Evolutionary conservation across 1,140 invertebrate genomes (phyloP), one percentile per base, ranked within the genome.

Genomic region (Lordiphosa collinella): DNA sequence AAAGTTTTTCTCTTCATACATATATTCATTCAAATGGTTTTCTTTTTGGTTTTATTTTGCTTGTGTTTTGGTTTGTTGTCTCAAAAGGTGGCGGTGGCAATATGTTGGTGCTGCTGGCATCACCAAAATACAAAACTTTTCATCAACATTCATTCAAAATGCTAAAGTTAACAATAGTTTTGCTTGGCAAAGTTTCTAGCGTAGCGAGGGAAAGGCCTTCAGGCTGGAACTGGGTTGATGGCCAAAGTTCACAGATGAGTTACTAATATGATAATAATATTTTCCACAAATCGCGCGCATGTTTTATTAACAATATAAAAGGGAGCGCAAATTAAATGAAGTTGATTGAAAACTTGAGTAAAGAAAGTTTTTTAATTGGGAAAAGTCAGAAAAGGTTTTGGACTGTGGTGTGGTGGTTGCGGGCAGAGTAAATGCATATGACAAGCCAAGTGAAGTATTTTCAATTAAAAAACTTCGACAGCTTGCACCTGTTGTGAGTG

Each of bases 221-320:
- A 31, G 47, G 18, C 49, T 34, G 31, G 53, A 49, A 53, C 43
- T 22, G 31, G 49, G 54, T 46, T 58, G 41, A 58, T 68, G 60
- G 29, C 49, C 3, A 13, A 64, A 60, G 40, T 65, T 69, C 22
- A 36, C n/a, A 59, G 66, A 65, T 69, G 61, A 59, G 50, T 69
- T 65, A 69, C 66, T 65, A 60, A 69, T 60, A 60, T 69, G 55
- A 69, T 69, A 69, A 68, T 68, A 59, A 69, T 60, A 60, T 65
- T 48, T 69, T 60, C 55, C 38, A 37, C 36, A 56, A 65, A 59
- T 51, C 25, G 44, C 43, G 52, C 65, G 22, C 36, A 53, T 68
- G 49, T 68, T 64, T 54, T 64, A 58, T 64, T 58, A 63, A 68
- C 52, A 51, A 36, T 35, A 12, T 18, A 22, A 7, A 49, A 29